Percentiles rank a stretch among this genome's conserved stretches.
These are phyloP conservation scores for Drosophila ambigua DNA, from an alignment of 1,140 invertebrate genomes.

Conservation along the genomic window DNA sequence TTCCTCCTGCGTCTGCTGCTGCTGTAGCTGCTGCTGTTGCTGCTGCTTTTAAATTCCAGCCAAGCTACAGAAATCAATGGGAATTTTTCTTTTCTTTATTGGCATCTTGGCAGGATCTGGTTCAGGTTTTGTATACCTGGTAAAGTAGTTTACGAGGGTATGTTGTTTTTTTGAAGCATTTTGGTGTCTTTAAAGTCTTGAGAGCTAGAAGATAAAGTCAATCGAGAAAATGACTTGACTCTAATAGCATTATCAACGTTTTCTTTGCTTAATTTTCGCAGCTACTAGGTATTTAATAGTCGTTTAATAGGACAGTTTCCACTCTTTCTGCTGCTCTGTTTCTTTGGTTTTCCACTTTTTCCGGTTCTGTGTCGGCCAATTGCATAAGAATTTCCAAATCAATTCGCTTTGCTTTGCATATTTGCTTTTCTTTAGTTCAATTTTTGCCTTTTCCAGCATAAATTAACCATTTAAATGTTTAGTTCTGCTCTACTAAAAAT, in stretches of 20 bases:
- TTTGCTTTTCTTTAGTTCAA: slow-evolving; percentile 16
- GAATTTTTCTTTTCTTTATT: slow-evolving; percentile 39
- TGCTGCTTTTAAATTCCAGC: slow-evolving; percentile 48
- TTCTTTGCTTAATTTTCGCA: no score
- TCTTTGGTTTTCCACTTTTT: neutral
- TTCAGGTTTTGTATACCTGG: slow-evolving; percentile 3
- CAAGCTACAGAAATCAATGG: slow-evolving; percentile 46
- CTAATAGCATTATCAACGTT: no score
- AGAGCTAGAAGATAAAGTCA: no score
- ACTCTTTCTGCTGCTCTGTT: neutral
- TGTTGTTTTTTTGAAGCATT: no score
- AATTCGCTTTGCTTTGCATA: slow-evolving; percentile 40
- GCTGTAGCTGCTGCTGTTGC: slow-evolving; percentile 11
- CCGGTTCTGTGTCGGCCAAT: slow-evolving; percentile 15
- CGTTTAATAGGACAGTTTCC: no score
- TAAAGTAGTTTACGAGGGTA: no score
- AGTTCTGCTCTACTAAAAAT: slow-evolving; percentile 5
- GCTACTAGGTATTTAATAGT: no score
- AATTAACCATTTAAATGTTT: slow-evolving; percentile 27
- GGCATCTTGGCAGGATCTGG: slow-evolving; percentile 36
- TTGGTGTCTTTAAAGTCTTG: no score
- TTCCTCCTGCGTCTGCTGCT: neutral
- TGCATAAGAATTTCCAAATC: slow-evolving; percentile 34
- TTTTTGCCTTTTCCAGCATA: slow-evolving; percentile 13
- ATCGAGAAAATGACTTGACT: no score